phyloP scores from a whole-genome alignment of 2,888 invertebrate genomes.

The Seira ritae region DNA sequence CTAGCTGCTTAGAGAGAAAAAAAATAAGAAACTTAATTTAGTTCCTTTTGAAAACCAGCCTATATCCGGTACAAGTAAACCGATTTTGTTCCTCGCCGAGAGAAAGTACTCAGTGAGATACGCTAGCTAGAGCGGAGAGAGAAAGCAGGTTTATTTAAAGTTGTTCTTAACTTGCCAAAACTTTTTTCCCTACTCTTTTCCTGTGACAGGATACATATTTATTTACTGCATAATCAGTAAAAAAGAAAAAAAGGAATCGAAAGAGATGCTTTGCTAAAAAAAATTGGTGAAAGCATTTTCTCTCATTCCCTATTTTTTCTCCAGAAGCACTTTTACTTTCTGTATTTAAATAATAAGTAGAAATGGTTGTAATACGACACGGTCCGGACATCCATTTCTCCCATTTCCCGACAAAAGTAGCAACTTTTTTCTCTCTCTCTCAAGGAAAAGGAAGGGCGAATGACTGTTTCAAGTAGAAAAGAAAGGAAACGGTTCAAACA shows the following conservation, averaged over 20 bases:
- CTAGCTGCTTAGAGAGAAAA: neutral
- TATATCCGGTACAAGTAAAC: constrained; percentile 45
- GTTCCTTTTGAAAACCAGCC: constrained; percentile 23
- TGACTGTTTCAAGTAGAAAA: constrained; percentile 16
- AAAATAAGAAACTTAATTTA: constrained; percentile 8
- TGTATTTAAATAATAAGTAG: constrained; percentile 30
- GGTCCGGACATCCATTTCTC: neutral
- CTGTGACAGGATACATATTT: constrained; percentile 41
- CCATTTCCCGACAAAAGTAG: too few species aligned
- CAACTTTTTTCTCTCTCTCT: neutral
- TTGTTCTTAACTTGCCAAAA: constrained; percentile 33
- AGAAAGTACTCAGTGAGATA: neutral
- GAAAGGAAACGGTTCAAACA: constrained; percentile 36
- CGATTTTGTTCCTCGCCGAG: constrained; percentile 31
- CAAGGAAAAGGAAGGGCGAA: constrained; percentile 22
- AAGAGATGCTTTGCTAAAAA: constrained; percentile 20
- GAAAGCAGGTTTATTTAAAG: constrained; percentile 12
- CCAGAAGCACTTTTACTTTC: neutral
- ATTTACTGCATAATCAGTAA: constrained; percentile 57
- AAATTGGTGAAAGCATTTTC: constrained; percentile 49
- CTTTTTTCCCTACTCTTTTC: constrained; percentile 27
- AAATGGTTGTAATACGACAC: constrained; percentile 12
- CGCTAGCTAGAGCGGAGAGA: neutral
- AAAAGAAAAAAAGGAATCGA: constrained; percentile 11
- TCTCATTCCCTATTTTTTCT: constrained; percentile 19